These are phyloP conservation scores for Crotalus viridis DNA, from an alignment of 2,113 vertebrate genomes.

Conservation along the genomic window DNA sequence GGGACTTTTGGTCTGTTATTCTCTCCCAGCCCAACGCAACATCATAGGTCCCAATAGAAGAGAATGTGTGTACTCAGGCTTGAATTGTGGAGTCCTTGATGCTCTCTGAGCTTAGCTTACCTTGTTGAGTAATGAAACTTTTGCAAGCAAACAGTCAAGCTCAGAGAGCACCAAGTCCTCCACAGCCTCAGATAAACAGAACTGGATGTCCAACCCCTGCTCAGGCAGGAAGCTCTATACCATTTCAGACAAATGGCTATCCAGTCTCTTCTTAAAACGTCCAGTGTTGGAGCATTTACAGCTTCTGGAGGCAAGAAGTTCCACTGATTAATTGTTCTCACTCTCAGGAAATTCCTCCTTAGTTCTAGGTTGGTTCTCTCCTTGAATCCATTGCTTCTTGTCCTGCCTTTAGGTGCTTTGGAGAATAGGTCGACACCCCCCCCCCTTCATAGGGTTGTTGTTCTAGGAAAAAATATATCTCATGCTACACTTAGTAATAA, in stretches of 20 bases:
- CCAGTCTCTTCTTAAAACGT: background rate
- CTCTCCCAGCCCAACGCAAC: background rate
- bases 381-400: background rate
- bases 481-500: background rate
- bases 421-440: background rate
- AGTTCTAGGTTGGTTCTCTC: background rate
- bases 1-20: background rate
- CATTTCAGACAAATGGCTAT: background rate
- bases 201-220: background rate
- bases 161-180: background rate
- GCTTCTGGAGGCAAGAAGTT: background rate
- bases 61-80: background rate
- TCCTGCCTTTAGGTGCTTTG: background rate
- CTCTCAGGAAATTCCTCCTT: background rate
- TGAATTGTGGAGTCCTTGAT: background rate
- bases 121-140: background rate
- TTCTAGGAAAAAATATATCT: background rate
- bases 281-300: background rate
- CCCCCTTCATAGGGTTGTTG: background rate
- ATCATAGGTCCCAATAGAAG: background rate
- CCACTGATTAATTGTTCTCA: background rate
- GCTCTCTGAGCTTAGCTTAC: background rate
- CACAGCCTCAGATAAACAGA: background rate
- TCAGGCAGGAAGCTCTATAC: background rate
- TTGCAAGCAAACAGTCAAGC: background rate